A percentile compares a stretch with the other conserved stretches of the same genome.
Evolutionary conservation across 2,888 invertebrate genomes (phyloP).

Genomic region (Phaedon cochleariae): DNA sequence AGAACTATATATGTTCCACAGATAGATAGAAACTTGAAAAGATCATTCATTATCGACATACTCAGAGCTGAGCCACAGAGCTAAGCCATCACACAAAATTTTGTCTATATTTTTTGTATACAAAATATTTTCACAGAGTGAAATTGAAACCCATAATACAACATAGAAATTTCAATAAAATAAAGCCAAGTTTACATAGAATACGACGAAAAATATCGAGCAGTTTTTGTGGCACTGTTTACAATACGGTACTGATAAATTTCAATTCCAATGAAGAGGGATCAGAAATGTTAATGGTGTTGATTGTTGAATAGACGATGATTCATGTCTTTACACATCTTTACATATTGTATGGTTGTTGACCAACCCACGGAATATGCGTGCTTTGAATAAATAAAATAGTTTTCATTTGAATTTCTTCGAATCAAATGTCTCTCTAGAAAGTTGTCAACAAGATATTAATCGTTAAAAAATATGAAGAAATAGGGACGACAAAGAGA

Average conservation of each 20-base stretch:
- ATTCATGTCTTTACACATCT: constrained; percentile 29
- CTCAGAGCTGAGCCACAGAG: too few relatives aligned
- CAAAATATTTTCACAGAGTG: too few relatives aligned
- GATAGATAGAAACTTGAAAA: too few relatives aligned
- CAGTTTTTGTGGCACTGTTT: neutral
- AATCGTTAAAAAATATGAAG: neutral
- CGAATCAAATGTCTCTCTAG: neutral
- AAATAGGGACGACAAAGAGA: neutral
- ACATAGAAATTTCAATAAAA: too few relatives aligned
- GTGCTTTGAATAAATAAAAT: neutral
- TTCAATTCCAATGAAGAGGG: constrained; percentile 35
- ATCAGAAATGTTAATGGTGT: constrained; percentile 39
- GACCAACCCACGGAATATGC: neutral
- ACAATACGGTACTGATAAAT: neutral
- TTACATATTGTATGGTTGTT: constrained; percentile 7
- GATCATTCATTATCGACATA: too few relatives aligned
- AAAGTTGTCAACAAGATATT: neutral
- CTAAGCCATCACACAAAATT: too few relatives aligned
- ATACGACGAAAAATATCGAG: too few relatives aligned
- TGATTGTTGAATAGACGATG: constrained; percentile 41
- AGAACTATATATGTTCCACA: too few relatives aligned
- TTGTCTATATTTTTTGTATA: too few relatives aligned
- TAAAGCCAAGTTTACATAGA: too few relatives aligned
- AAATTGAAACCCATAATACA: too few relatives aligned
- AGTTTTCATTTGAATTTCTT: neutral